Conservation (phyloP, 1,140 invertebrate species). For the Anastrepha obliqua region DNA sequence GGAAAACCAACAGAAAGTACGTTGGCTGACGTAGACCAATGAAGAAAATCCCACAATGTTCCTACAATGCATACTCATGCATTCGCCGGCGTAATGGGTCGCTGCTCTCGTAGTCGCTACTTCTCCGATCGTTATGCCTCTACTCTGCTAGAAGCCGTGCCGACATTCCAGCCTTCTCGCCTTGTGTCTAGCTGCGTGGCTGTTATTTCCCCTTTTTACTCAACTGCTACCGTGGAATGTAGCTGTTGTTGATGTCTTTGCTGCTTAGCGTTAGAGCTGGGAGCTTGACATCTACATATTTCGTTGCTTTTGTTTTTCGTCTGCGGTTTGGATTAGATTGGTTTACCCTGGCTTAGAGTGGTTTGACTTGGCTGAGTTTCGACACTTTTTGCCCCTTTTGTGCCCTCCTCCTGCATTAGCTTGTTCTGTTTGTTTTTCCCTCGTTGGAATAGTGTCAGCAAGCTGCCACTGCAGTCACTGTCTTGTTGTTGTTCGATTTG, state of each 20-base stretch:
- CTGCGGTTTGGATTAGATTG: conserved; percentile 40
- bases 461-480: not conserved
- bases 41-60: not conserved
- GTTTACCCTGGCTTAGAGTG: conserved; percentile 26
- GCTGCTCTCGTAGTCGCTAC: not conserved
- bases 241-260: not conserved
- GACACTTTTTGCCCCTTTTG: not conserved
- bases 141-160: not conserved
- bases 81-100: not conserved
- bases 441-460: not conserved
- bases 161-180: not conserved
- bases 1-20: not conserved
- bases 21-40: not conserved
- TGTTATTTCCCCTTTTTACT: not conserved
- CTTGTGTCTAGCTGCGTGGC: not conserved
- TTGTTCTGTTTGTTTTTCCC: not conserved
- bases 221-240: not conserved
- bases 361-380: not conserved
- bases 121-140: not conserved
- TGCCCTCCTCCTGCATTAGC: not conserved
- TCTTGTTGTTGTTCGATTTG: not conserved
- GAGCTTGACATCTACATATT: not conserved
- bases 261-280: not conserved
- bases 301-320: conserved; percentile 2
- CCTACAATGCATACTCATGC: not conserved